Conservation (phyloP, 2,797 vertebrate genomes). For the Syngnathus rostellatus region DNA sequence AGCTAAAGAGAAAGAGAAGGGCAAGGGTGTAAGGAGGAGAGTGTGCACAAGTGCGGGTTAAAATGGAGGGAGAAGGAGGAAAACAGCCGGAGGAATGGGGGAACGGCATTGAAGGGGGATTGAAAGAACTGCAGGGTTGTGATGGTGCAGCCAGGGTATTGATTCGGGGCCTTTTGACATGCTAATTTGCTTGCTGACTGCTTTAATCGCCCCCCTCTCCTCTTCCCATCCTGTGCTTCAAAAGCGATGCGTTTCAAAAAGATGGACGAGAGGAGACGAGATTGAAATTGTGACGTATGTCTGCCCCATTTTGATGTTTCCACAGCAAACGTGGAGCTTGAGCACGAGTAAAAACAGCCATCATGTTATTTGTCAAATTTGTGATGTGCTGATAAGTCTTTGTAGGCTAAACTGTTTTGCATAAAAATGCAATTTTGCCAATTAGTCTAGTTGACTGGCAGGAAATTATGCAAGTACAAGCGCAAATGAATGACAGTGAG, state of each 20-base stretch:
- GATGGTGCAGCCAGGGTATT: conserved; percentile 67
- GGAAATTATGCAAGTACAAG: neutral
- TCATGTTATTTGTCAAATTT: conserved; percentile 5
- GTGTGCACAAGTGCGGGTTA: conserved; percentile 36
- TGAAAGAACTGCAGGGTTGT: conserved; percentile 47
- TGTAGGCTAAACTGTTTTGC: neutral
- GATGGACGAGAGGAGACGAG: conserved; percentile 19
- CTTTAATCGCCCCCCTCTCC: conserved; percentile 64
- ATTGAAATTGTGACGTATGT: neutral
- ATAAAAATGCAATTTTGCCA: neutral
- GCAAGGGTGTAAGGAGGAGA: conserved; percentile 41
- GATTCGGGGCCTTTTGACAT: conserved; percentile 79
- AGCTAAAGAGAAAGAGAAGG: conserved; percentile 28
- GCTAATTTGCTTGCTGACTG: conserved; percentile 75
- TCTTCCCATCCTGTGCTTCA: conserved; percentile 71
- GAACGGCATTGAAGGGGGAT: conserved; percentile 32
- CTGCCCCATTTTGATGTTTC: neutral
- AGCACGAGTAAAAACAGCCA: conserved; percentile 8
- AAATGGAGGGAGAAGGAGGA: conserved; percentile 49
- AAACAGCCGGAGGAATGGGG: conserved; percentile 47
- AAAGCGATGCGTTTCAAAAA: conserved; percentile 76
- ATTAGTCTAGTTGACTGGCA: conserved; percentile 1
- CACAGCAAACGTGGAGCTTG: conserved; percentile 21
- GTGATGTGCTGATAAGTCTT: conserved; percentile 2
- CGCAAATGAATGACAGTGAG: neutral